A percentile compares a stretch with the other conserved stretches of the same genome.
Evolutionary conservation across 2,888 invertebrate species (phyloP).

Genomic region (Myathropa florea): DNA sequence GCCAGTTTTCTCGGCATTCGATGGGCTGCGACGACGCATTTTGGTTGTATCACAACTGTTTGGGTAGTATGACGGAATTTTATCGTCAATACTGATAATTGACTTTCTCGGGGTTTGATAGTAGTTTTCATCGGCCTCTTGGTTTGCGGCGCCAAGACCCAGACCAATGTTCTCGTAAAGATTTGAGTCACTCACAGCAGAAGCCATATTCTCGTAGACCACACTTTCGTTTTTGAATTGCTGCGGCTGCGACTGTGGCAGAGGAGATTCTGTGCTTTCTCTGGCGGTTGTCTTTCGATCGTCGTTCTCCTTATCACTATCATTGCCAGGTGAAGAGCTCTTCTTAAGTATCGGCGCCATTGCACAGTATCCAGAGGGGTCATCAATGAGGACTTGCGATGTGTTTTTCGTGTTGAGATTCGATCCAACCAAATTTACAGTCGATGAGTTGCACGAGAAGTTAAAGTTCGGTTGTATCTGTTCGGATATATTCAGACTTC

Average conservation of each 20-base stretch:
- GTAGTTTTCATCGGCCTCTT: slow-evolving; percentile 74
- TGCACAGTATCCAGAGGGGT: slow-evolving; percentile 79
- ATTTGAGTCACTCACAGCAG: slow-evolving; percentile 66
- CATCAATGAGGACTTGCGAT: slow-evolving; percentile 75
- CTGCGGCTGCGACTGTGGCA: slow-evolving; percentile 19
- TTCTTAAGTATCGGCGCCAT: slow-evolving; percentile 79
- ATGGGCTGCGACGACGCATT: slow-evolving; percentile 74
- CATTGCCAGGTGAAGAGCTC: slow-evolving; percentile 55
- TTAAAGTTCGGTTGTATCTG: slow-evolving; percentile 79
- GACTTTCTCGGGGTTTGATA: slow-evolving; percentile 79
- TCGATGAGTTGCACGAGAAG: slow-evolving; percentile 79
- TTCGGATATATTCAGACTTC: slow-evolving; percentile 78
- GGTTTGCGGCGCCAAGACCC: slow-evolving; percentile 3
- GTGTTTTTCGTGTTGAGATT: slow-evolving; percentile 75
- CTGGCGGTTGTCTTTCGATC: slow-evolving; percentile 15
- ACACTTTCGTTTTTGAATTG: slow-evolving; percentile 73
- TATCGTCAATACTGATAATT: slow-evolving; percentile 79
- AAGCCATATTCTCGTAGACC: slow-evolving; percentile 77
- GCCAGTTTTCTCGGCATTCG: slow-evolving; percentile 64
- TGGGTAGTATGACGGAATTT: slow-evolving; percentile 80
- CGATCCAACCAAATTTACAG: slow-evolving; percentile 79
- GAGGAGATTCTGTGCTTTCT: background rate
- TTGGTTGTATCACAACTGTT: slow-evolving; percentile 78
- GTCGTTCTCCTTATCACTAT: slow-evolving; percentile 70
- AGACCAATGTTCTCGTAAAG: slow-evolving; percentile 79